phyloP scores from a whole-genome alignment of 2,888 invertebrate genomes.

The Mythimna impura region DNA sequence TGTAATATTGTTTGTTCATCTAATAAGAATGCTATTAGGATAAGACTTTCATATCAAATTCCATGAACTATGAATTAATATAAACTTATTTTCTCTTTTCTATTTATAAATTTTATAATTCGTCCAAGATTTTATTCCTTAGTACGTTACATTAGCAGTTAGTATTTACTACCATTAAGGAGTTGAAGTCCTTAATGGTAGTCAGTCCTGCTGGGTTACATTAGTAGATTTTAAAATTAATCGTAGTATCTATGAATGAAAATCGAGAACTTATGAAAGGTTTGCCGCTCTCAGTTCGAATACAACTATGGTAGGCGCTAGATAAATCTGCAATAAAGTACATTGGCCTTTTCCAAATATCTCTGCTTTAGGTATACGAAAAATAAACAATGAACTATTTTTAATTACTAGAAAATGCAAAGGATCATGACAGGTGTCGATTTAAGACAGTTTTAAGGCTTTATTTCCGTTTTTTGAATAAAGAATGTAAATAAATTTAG shows the following conservation, averaged over 20 bases:
- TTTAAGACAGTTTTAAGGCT: no score
- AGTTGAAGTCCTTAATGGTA: constrained; percentile 12
- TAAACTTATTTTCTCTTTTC: not conserved
- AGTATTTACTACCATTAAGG: constrained; percentile 14
- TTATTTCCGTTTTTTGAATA: no score
- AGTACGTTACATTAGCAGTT: not conserved
- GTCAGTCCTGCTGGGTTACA: not conserved
- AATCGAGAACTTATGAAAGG: constrained; percentile 33
- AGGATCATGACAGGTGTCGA: no score
- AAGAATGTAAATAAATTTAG: no score
- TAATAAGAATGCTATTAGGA: not conserved
- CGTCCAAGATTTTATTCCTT: constrained; percentile 19
- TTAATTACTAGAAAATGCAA: no score
- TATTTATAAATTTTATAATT: not conserved
- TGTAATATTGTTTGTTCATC: not conserved
- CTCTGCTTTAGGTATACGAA: no score
- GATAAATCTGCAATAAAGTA: no score
- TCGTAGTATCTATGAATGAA: constrained; percentile 31
- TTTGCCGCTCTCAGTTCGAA: not conserved
- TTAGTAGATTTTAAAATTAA: constrained; percentile 19
- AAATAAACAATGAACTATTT: no score
- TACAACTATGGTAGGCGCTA: not conserved
- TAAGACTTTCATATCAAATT: not conserved
- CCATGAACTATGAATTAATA: constrained; percentile 3
- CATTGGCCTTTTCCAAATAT: no score